A percentile compares a stretch with the other conserved stretches of the same genome.
Conservation (phyloP, 2,888 invertebrate genomes). For the Stenchaetothrips biformis region DNA sequence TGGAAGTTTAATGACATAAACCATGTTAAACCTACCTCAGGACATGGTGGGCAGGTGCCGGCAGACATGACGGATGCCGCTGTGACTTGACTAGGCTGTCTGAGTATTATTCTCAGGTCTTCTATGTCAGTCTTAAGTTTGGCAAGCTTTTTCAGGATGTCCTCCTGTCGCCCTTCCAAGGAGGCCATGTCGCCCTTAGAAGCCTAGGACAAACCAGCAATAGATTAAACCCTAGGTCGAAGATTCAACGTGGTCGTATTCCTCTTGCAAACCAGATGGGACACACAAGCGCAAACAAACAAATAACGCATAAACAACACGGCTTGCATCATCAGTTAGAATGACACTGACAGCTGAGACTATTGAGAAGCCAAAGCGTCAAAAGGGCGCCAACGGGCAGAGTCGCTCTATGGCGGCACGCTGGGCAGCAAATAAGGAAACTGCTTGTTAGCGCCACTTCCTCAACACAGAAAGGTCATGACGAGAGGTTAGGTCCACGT, state of each 20-base stretch:
- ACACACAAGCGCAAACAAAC: not conserved
- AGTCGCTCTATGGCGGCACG: too few relatives aligned
- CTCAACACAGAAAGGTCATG: not conserved
- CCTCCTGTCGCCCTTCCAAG: not conserved
- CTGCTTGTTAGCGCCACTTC: not conserved
- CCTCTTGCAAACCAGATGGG: not conserved
- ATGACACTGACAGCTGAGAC: not conserved
- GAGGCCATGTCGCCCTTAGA: not conserved
- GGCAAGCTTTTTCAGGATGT: not conserved
- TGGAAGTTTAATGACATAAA: not conserved
- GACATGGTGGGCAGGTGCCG: not conserved
- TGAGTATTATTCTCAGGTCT: conserved; percentile 7
- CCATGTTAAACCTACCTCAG: not conserved
- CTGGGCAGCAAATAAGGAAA: not conserved
- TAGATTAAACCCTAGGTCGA: not conserved
- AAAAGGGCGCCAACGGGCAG: too few relatives aligned
- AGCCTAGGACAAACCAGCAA: not conserved
- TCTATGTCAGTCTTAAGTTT: not conserved
- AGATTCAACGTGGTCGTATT: not conserved
- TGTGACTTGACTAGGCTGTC: conserved; percentile 5
- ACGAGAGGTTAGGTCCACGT: conserved; percentile 8
- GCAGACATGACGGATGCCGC: not conserved
- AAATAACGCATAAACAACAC: not conserved
- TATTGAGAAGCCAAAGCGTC: not conserved
- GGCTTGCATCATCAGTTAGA: not conserved